A percentile compares a stretch with the other conserved stretches of the same genome.
Evolutionary conservation across 2,113 vertebrate genomes (phyloP).

Genomic region (Amazona vittata): DNA sequence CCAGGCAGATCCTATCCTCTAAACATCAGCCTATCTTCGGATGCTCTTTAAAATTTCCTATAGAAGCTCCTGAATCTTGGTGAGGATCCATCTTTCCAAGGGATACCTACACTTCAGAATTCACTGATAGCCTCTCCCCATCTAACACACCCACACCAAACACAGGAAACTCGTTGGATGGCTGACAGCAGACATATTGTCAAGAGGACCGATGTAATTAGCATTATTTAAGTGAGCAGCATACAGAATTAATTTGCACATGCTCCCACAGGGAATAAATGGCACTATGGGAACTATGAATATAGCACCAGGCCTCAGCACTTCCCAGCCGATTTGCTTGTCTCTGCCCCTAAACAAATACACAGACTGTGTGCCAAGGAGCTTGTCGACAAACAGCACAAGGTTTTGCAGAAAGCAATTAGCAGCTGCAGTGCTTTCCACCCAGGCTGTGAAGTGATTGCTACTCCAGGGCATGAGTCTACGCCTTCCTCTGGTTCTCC

Average conservation of each 20-base stretch:
- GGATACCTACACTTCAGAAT: not conserved
- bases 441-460: not conserved
- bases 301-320: slow-evolving; percentile 5
- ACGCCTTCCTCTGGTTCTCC: not conserved
- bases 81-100: not conserved
- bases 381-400: slow-evolving; percentile 2
- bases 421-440: not conserved
- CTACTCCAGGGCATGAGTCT: not conserved
- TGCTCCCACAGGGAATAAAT: slow-evolving; percentile 46
- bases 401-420: slow-evolving; percentile 49
- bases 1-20: not conserved
- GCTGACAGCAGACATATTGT: slow-evolving; percentile 17
- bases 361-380: slow-evolving; percentile 46
- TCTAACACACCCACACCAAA: not conserved
- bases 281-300: slow-evolving; percentile 5
- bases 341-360: slow-evolving; percentile 44
- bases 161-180: not conserved
- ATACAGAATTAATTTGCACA: slow-evolving; percentile 65
- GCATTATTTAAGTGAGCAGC: slow-evolving; percentile 54
- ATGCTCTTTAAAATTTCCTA: not conserved
- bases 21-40: not conserved
- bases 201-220: slow-evolving; percentile 39
- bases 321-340: slow-evolving; percentile 41
- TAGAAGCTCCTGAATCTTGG: not conserved
- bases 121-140: not conserved